Evolutionary conservation across 2,888 invertebrate genomes (phyloP), one percentile per base, ranked within the genome.

Genomic region (Globia sparganii): DNA sequence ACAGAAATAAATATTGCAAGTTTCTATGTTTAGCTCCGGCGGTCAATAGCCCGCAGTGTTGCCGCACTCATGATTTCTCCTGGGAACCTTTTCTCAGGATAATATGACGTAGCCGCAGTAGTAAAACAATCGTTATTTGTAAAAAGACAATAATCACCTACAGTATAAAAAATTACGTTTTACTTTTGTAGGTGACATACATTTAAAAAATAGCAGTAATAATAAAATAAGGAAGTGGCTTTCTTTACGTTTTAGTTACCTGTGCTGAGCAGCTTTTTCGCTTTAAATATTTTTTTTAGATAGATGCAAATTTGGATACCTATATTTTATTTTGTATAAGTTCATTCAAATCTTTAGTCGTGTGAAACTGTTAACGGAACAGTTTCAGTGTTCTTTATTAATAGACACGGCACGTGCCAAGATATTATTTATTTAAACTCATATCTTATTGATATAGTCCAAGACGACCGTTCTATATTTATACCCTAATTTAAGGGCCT

Each of bases 1-100:
- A 72, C 83, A 81, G 70, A 86, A 85, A 87, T 87, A 88, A 85
- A 80, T 83, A 75, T 85, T 87, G 78, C 87, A 85, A 68, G 75
- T 79, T 62, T 78, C 88, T 88, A 85, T 75, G 80, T 87, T 85
- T 88, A 88, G 78, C 78, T 49, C 13, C 70, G 28, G 64, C 88
- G 87, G 85, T 87, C 87, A 88, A 85, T 80, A 80, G 78, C 81
- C 87, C 78, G 77, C 77, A 80, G 72, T 76, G 68, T 68, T 75
- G 64, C 80, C 74, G 75, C 81, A 78, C 28, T 75, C 74, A 58
- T 56, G 28, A 72, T 80, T 81, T 75, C 72, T 78, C 75, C 43
- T n/a, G 77, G 75, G 62, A 83, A 69, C 56, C 49, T 67, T 77
- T 72, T 78, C 66, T 69, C 46, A 77, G 67, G 70, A 76, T 69